Conservation (phyloP, 2,113 vertebrate species). For the Hylia prasina region DNA sequence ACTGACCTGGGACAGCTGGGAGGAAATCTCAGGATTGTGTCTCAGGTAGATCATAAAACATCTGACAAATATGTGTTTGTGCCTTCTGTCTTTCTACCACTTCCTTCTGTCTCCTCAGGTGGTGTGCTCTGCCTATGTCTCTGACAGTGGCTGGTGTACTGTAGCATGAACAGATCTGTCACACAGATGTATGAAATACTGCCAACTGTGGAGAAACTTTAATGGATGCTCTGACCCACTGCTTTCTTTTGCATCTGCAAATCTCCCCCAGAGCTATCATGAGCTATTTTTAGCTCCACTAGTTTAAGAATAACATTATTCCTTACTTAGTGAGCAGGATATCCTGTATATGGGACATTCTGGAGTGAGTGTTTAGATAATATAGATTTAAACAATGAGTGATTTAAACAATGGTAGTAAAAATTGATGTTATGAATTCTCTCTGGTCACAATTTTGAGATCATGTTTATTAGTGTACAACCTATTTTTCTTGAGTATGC, state of each 20-base stretch:
- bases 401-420: constrained; percentile 23
- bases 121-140: background rate
- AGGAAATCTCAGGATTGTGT: background rate
- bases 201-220: background rate
- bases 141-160: background rate
- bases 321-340: constrained; percentile 21
- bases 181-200: background rate
- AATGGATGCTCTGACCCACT: background rate
- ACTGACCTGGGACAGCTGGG: fast-evolving
- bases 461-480: background rate
- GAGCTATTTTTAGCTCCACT: constrained; percentile 13
- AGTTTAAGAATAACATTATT: background rate
- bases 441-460: background rate
- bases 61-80: background rate
- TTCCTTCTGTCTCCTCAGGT: background rate
- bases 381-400: background rate
- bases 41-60: background rate
- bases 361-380: constrained; percentile 11
- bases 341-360: constrained; percentile 21
- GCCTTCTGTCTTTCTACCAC: background rate
- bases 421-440: background rate
- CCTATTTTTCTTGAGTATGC: background rate
- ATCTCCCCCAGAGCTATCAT: background rate
- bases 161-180: background rate
- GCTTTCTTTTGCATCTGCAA: background rate